A percentile compares a stretch with the other conserved stretches of the same genome.
Evolutionary conservation across 2,797 vertebrate species (phyloP).

Genomic region (Falco berigora): DNA sequence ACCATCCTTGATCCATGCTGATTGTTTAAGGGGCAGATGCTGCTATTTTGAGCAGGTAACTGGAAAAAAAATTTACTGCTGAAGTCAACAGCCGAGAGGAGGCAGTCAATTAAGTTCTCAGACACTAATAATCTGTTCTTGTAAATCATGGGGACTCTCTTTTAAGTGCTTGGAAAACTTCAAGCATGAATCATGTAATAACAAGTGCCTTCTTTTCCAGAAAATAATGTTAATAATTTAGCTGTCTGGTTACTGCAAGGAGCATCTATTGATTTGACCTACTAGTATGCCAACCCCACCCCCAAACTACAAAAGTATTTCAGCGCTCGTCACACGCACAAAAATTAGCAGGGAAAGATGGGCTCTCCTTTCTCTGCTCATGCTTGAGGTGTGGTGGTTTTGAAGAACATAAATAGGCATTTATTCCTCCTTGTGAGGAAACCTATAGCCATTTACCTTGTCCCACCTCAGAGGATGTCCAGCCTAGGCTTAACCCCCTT

Average conservation of each 20-base stretch:
- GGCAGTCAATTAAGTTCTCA: slow-evolving; percentile 32
- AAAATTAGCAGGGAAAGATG: not conserved
- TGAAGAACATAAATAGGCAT: not conserved
- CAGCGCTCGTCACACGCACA: not conserved
- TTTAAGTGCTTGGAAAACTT: slow-evolving; percentile 15
- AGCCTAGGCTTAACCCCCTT: not conserved
- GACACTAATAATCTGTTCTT: slow-evolving; percentile 30
- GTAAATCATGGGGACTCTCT: slow-evolving; percentile 11
- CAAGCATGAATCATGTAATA: not conserved
- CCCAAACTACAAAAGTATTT: not conserved
- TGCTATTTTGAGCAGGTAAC: slow-evolving; percentile 15
- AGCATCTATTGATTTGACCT: slow-evolving; percentile 7
- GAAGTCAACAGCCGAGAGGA: not conserved
- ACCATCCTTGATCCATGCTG: not conserved
- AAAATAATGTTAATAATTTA: slow-evolving; percentile 48
- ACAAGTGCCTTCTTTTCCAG: not conserved
- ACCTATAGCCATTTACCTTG: not conserved
- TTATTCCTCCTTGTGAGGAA: not conserved
- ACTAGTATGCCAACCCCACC: not conserved
- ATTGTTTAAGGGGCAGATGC: not conserved
- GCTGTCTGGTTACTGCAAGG: not conserved
- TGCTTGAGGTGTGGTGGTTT: not conserved
- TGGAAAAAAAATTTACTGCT: slow-evolving; percentile 37
- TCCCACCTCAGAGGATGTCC: not conserved
- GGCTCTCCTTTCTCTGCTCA: rapidly evolving